Evolutionary conservation across 1,140 invertebrate genomes (phyloP).

Genomic region (Atopsyche davidsoni): DNA sequence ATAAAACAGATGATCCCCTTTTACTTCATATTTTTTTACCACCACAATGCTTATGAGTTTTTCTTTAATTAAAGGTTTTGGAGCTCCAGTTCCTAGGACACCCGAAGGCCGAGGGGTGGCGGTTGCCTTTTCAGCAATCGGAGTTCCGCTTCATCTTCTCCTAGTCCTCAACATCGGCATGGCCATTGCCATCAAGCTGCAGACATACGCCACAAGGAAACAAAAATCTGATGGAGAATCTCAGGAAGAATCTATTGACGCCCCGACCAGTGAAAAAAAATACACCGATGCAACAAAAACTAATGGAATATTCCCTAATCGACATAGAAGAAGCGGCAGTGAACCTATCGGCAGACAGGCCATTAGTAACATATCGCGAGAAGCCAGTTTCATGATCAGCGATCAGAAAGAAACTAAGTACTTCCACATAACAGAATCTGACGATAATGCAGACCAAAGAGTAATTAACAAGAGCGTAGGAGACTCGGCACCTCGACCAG

Average conservation of each 20-base stretch:
- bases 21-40: background rate
- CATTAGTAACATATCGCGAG: slow-evolving; percentile 24
- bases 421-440: slow-evolving; percentile 22
- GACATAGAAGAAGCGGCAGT: slow-evolving; percentile 25
- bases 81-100: slow-evolving; percentile 55
- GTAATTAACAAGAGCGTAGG: slow-evolving; percentile 3
- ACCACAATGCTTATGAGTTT: background rate
- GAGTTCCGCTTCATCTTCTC: slow-evolving; percentile 57
- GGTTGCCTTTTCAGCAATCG: slow-evolving; percentile 52
- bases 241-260: slow-evolving; percentile 23
- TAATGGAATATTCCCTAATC: slow-evolving; percentile 16
- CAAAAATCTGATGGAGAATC: slow-evolving; percentile 30
- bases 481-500: background rate
- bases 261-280: slow-evolving; percentile 24
- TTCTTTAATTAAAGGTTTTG: slow-evolving; percentile 52
- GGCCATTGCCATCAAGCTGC: slow-evolving; percentile 48
- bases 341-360: slow-evolving; percentile 29
- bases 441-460: background rate
- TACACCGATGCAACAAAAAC: slow-evolving; percentile 17
- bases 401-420: slow-evolving; percentile 25
- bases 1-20: background rate
- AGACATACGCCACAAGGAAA: slow-evolving; percentile 38
- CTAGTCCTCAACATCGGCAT: slow-evolving; percentile 57
- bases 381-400: slow-evolving; percentile 14
- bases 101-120: slow-evolving; percentile 52